Conservation (phyloP, 1,140 invertebrate species). For the Oryzaephilus surinamensis region DNA sequence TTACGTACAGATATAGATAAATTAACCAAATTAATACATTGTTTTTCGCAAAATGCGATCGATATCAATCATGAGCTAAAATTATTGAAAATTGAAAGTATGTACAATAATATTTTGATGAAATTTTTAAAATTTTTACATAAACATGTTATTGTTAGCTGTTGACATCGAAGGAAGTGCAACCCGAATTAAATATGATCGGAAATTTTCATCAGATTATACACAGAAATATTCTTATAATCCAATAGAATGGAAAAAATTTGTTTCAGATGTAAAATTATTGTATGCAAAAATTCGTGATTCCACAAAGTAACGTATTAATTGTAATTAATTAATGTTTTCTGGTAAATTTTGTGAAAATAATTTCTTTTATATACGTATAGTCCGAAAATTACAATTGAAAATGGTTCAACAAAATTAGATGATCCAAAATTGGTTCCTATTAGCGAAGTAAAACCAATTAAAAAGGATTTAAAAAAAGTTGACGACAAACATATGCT, state of each 20-base stretch:
- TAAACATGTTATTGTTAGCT: constrained; percentile 17
- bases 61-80: constrained; percentile 53
- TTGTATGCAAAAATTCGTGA: constrained; percentile 28
- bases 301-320: constrained; percentile 19
- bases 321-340: background rate
- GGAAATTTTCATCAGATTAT: constrained; percentile 21
- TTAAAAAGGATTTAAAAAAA: constrained; percentile 25
- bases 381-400: constrained; percentile 34
- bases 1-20: constrained; percentile 53
- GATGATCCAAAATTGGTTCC: constrained; percentile 25
- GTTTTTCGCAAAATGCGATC: constrained; percentile 46
- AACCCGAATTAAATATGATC: constrained; percentile 26
- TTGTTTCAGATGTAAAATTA: constrained; percentile 22
- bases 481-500: constrained; percentile 19
- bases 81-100: constrained; percentile 54
- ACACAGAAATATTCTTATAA: constrained; percentile 27
- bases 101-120: constrained; percentile 26
- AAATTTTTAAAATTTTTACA: background rate
- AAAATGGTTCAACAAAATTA: constrained; percentile 26
- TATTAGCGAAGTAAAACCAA: constrained; percentile 33
- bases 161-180: constrained; percentile 29
- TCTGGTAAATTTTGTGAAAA: constrained; percentile 2
- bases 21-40: constrained; percentile 46
- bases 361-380: background rate
- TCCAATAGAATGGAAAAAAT: constrained; percentile 28